Evolutionary conservation across 2,113 vertebrate species (phyloP).

Genomic region (Ciconia maguari): DNA sequence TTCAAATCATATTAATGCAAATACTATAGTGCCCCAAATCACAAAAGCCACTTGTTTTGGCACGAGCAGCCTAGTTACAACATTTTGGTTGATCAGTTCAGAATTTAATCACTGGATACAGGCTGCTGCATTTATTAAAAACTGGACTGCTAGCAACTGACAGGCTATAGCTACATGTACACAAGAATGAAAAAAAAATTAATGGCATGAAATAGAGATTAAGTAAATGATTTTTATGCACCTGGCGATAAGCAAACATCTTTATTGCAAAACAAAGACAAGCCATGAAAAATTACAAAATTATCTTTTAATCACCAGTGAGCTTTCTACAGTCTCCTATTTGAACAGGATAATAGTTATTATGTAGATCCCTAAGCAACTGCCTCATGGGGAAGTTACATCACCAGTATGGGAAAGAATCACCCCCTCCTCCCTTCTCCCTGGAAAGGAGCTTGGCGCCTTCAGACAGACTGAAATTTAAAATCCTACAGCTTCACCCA

Average conservation of each 20-base stretch:
- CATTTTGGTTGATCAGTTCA: slow-evolving; percentile 26
- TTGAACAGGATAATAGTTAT: slow-evolving; percentile 66
- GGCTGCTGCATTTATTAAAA: slow-evolving; percentile 20
- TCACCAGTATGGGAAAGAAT: slow-evolving; percentile 61
- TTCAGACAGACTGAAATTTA: slow-evolving; percentile 63
- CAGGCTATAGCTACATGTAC: not conserved
- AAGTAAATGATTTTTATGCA: slow-evolving; percentile 61
- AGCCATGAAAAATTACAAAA: slow-evolving; percentile 65
- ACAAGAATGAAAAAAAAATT: slow-evolving; percentile 14
- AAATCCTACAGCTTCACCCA: slow-evolving; percentile 69
- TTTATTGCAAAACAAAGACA: slow-evolving; percentile 60
- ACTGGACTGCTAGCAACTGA: not conserved
- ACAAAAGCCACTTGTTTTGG: slow-evolving; percentile 37
- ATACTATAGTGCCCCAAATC: not conserved
- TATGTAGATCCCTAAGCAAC: slow-evolving; percentile 60
- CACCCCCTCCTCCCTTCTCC: slow-evolving; percentile 3
- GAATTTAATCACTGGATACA: slow-evolving; percentile 13
- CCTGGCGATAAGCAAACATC: slow-evolving; percentile 58
- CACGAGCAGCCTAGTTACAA: not conserved
- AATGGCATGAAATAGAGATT: slow-evolving; percentile 49
- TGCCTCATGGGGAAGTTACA: slow-evolving; percentile 69
- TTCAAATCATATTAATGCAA: slow-evolving; percentile 9
- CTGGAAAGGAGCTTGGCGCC: slow-evolving; percentile 15
- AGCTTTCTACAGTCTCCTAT: slow-evolving; percentile 53
- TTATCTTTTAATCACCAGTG: slow-evolving; percentile 64